Evolutionary conservation across 2,888 invertebrate species (phyloP).

Genomic region (Deilephila elpenor): DNA sequence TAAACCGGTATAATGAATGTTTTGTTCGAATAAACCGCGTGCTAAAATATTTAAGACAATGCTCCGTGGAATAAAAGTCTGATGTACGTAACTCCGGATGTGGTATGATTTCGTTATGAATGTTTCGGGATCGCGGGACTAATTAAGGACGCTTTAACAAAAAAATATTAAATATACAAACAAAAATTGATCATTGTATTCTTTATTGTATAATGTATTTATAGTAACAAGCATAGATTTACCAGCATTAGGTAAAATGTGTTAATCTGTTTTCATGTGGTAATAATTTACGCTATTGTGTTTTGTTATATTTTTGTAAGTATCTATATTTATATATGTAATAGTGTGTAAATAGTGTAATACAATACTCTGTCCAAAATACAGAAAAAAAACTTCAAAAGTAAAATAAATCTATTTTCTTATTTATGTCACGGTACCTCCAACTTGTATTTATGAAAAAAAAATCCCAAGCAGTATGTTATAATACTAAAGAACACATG

Average conservation of each 20-base stretch:
- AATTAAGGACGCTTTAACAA: neutral
- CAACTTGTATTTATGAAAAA: neutral
- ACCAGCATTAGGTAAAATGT: too few species aligned
- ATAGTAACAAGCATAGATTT: too few species aligned
- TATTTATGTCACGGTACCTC: neutral
- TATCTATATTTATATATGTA: neutral
- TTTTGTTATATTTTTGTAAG: too few species aligned
- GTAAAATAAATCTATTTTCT: neutral
- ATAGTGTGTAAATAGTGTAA: too few species aligned
- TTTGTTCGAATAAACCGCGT: neutral
- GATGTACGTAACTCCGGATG: neutral
- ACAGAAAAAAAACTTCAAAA: neutral
- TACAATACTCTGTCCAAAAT: neutral
- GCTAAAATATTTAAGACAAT: conserved; percentile 20
- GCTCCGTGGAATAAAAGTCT: neutral
- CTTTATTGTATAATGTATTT: too few species aligned
- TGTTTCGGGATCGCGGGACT: neutral
- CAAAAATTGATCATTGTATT: too few species aligned
- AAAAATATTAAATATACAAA: neutral
- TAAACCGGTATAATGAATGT: neutral
- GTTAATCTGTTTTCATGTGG: too few species aligned
- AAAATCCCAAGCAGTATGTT: neutral
- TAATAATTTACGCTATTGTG: too few species aligned
- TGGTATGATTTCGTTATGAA: neutral
- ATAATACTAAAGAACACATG: neutral